These are phyloP conservation scores for Pelodytes ibericus DNA, from an alignment of 2,797 vertebrate genomes.

Conservation along the genomic window DNA sequence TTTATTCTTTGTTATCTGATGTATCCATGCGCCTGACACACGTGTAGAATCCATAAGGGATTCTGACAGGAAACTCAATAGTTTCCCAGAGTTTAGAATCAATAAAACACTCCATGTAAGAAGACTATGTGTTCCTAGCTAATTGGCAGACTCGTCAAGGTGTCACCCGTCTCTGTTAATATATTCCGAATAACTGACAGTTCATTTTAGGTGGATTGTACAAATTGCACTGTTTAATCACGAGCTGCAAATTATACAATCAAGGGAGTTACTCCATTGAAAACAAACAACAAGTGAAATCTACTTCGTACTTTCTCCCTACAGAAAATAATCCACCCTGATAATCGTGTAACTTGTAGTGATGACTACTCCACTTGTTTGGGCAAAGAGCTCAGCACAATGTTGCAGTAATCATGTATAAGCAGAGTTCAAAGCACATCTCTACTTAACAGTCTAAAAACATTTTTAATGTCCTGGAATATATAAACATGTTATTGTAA, in stretches of 20 bases:
- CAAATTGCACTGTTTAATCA: not conserved
- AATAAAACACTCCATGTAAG: slow-evolving; percentile 8
- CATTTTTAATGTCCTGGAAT: no score
- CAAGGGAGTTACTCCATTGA: not conserved
- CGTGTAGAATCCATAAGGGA: slow-evolving; percentile 1
- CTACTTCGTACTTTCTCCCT: not conserved
- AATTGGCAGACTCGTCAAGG: not conserved
- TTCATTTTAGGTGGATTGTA: not conserved
- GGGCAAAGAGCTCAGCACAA: not conserved
- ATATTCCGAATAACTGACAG: not conserved
- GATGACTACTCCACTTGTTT: not conserved
- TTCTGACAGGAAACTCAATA: not conserved
- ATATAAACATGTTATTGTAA: no score
- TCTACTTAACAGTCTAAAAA: no score
- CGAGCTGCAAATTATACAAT: not conserved
- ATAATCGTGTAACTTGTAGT: not conserved
- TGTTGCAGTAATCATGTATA: not conserved
- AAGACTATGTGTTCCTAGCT: no score
- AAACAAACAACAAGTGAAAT: not conserved
- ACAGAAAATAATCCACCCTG: slow-evolving; percentile 2
- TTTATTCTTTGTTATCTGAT: no score
- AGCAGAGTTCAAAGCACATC: no score
- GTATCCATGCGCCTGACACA: no score
- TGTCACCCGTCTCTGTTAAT: not conserved
- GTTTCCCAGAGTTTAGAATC: slow-evolving; percentile 1